Base-by-base conservation (phyloP, 2,888 invertebrate genomes). In the Eueremaeus valkanovi region DNA sequence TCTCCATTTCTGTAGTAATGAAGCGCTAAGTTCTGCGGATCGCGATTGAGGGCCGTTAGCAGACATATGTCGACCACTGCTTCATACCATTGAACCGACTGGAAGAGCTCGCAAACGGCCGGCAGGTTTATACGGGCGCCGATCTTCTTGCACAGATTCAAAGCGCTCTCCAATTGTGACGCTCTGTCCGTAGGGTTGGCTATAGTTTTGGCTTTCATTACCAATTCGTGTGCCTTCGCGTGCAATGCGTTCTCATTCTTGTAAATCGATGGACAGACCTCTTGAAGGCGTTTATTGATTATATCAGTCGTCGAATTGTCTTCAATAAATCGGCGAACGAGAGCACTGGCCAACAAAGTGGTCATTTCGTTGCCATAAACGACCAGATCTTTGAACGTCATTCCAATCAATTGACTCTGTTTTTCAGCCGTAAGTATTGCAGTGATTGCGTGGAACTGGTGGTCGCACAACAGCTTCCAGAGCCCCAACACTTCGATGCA, bases 291-390 rank as follows among this genome's bases (percentile, higher is more conserved):
- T 31, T 88, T 86, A 77, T 94, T 96, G 78, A 99, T 93, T 0
- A 92, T 89, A 82, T 94, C 93, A 1, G 96, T 93, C 0, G 93
- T 93, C 0, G 97, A 96, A 83, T 95, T 94, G 83, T 99, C 98
- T 75, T 91, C 91, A 24, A 99, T 87, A 84, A 98, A 99, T 76
- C 86, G 90, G 80, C 93, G 91, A 73, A 98, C 92, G 18, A 98
- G 85, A 70, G 91, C 89, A 49, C 91, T 90, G 29, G 97, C 90
- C 24, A 98, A 85, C 77, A 90, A 84, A 2, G 88, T 87, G 78
- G 84, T 83, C 74, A 85, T 87, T 78, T 90, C 92, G 82, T 90
- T 90, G 0, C 92, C 92, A 78, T 88, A 89, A 55, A 92, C 86
- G 76, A 93, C 87, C 72, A 94, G 85, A 82, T 92, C 91, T 81